Evolutionary conservation across 2,888 invertebrate species (phyloP).

Genomic region (Himalopsyche anomala): DNA sequence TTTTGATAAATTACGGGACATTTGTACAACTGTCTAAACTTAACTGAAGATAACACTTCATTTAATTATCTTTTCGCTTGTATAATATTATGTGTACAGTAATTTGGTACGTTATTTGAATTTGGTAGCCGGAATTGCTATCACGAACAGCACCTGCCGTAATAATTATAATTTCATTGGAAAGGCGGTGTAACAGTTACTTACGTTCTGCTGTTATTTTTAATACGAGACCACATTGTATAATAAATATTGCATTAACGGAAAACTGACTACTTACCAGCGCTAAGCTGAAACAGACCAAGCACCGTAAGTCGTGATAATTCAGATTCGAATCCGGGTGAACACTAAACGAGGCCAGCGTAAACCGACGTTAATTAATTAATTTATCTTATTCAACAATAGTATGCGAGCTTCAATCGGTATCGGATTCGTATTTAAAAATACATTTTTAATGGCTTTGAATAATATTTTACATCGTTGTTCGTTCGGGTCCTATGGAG

Average conservation of each 20-base stretch:
- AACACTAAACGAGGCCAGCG: not conserved
- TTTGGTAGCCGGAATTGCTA: not conserved
- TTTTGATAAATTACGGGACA: not conserved
- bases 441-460: too few species aligned
- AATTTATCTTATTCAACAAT: not conserved
- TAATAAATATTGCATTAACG: conserved; percentile 27
- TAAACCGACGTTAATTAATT: conserved; percentile 1
- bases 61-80: not conserved
- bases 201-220: conserved; percentile 15
- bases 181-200: conserved; percentile 36
- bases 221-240: not conserved
- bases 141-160: not conserved
- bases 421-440: too few species aligned
- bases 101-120: conserved; percentile 16
- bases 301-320: conserved; percentile 1
- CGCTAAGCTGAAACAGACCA: too few species aligned
- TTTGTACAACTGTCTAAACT: conserved; percentile 2
- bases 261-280: not conserved
- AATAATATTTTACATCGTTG: too few species aligned
- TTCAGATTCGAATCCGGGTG: conserved; percentile 34
- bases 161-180: not conserved
- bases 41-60: not conserved
- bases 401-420: not conserved
- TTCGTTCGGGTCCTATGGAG: too few species aligned
- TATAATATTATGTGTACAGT: conserved; percentile 39